phyloP scores from a whole-genome alignment of 2,888 invertebrate genomes.

The Oscheius sp. region DNA sequence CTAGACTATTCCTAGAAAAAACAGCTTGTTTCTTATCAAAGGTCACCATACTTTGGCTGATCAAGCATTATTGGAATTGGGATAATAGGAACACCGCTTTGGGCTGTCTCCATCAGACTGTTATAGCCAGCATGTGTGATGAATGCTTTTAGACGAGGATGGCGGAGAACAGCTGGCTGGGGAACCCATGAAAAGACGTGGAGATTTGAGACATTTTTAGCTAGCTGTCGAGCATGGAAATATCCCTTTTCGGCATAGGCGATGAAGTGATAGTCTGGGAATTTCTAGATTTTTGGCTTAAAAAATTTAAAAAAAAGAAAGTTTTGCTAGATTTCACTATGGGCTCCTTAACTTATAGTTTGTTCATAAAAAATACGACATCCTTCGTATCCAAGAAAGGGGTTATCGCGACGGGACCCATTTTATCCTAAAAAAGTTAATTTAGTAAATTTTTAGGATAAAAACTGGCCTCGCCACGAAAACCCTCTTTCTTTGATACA shows the following conservation, averaged over 20 bases:
- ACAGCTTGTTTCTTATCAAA: too few relatives aligned
- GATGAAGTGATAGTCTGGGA: slow-evolving; percentile 55
- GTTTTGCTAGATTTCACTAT: too few relatives aligned
- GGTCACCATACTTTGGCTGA: slow-evolving; percentile 46
- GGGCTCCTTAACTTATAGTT: too few relatives aligned
- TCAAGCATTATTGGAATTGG: slow-evolving; percentile 49
- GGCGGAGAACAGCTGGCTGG: slow-evolving; percentile 31
- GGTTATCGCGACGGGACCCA: too few relatives aligned
- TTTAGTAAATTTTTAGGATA: too few relatives aligned
- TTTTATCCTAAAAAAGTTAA: too few relatives aligned
- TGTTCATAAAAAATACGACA: too few relatives aligned
- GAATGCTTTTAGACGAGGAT: slow-evolving; percentile 52
- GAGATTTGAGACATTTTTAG: slow-evolving; percentile 33
- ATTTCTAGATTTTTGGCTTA: too few relatives aligned
- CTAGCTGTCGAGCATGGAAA: not conserved
- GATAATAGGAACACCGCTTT: slow-evolving; percentile 51
- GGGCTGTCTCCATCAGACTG: slow-evolving; percentile 58
- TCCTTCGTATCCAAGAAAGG: too few relatives aligned
- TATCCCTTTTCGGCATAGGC: slow-evolving; percentile 48
- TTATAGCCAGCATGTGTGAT: slow-evolving; percentile 65
- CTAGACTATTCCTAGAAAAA: slow-evolving; percentile 43
- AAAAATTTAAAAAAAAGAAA: too few relatives aligned
- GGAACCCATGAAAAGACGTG: slow-evolving; percentile 47
- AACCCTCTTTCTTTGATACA: too few relatives aligned
- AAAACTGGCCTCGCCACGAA: too few relatives aligned